Conservation (phyloP, 2,797 vertebrate genomes). For the Anas flavirostris region DNA sequence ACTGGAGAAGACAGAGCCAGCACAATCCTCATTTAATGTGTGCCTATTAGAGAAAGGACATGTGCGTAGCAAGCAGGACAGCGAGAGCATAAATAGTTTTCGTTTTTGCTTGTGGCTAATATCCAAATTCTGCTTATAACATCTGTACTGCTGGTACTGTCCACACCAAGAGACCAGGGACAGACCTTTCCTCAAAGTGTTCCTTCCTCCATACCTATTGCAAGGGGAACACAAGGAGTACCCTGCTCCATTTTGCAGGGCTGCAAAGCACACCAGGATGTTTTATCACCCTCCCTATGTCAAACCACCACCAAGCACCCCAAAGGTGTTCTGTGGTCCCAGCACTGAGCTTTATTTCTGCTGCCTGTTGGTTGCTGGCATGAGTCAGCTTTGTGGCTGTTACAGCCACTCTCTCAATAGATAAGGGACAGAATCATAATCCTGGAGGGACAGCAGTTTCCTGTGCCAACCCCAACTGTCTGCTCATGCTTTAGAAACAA, state of each 20-base stretch:
- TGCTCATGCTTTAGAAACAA: slow-evolving; percentile 12
- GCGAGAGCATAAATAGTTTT: not conserved
- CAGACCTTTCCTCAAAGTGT: not conserved
- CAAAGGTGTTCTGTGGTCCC: not conserved
- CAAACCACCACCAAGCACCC: not conserved
- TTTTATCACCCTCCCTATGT: not conserved
- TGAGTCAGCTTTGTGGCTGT: slow-evolving; percentile 45
- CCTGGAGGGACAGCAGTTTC: slow-evolving; percentile 7
- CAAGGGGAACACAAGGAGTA: not conserved
- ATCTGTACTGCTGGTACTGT: not conserved
- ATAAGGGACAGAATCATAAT: slow-evolving; percentile 5
- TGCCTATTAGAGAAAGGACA: not conserved
- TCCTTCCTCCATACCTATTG: not conserved
- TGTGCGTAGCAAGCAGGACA: not conserved
- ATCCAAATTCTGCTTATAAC: not conserved
- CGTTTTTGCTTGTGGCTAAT: not conserved
- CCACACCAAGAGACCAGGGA: not conserved
- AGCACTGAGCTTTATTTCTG: slow-evolving; percentile 15
- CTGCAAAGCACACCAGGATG: not conserved
- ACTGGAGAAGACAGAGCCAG: not conserved
- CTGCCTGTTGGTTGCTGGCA: not conserved
- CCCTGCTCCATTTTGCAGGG: not conserved
- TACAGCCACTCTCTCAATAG: slow-evolving; percentile 25
- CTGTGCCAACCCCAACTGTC: not conserved
- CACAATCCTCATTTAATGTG: not conserved